Evolutionary conservation across 92 coral and sea anemone species (phyloP), one percentile per base, ranked within the genome.

Genomic region (Epizoanthus ramosus): DNA sequence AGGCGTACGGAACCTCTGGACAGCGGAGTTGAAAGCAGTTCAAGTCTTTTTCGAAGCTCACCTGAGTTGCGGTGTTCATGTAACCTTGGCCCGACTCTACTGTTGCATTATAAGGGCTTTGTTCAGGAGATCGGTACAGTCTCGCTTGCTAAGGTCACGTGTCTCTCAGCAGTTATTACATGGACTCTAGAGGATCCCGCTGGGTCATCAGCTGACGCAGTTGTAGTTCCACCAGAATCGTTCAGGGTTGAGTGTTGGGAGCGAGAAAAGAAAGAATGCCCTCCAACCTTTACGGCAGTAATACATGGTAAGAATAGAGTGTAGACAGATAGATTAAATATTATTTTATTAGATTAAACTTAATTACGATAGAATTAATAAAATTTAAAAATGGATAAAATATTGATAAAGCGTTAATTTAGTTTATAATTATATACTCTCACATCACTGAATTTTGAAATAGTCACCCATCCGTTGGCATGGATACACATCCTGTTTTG

Each of bases 21-120:
- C 68, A 93, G 98, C 56, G 98, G 98, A 3, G 91, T 93, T 2
- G 98, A 93, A 72, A 93, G 98, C 41, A 79, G 98, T 73, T 91
- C 98, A 1, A 93, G 98, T 68, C 43, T 79, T 17, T 28, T 84
- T 18, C 87, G 81, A 31, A 67, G 70, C 33, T 83, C 88, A n/a
- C 60, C 67, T 6, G 85, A 80, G 9, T 23, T 63, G 41, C 85
- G 64, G 23, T 50, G 81, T 66, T 52, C 84, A 0, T 90, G 89
- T 69, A 81, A 90, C 13, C 41, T 83, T 3, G 73, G 90, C 8
- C 86, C 92, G 47, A 41, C 85, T 23, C 75, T 93, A 10, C 79
- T 92, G n/a, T 76, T 93, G 23, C 95, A 93, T 54, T 69, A 57
- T 14, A 88, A 89, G 74, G 87, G 88, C 28, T 88, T 93, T 16